Base-by-base conservation (phyloP, 2,888 invertebrate genomes). In the Heteromyza rotundicornis region DNA sequence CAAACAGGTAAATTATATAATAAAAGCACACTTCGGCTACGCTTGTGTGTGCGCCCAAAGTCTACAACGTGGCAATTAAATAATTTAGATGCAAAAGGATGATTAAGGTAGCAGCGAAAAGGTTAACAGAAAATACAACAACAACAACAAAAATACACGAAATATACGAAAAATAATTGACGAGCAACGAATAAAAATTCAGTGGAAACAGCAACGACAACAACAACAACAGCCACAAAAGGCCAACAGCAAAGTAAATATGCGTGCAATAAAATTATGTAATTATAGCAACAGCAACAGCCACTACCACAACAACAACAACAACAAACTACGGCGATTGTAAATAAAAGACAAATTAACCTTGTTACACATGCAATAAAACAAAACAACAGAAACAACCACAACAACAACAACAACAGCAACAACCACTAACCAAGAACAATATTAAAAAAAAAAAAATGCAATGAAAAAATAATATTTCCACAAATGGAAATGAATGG, bases 321-420 rank as follows among this genome's bases (percentile, higher is more conserved):
- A 51, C 51, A 50, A 58, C 19, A 17, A 50, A 44, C 17, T 20
- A 36, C 49, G 36, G 19, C 14, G 23, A 23, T 24, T 24, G n/a
- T 14, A 1, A 53, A 62, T 24, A 16, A 56, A 47, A 27, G 19
- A 35, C 24, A 53, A 74, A 74, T 74, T 74, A 73, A 74, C 74
- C 74, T 74, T 74, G 74, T 74, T 57, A 22, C 22, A 58, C 53
- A 27, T 63, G 63, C 59, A 62, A 55, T 58, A 58, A 62, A 17
- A 47, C 7, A 47, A 17, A 47, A 20, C 57, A 55, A 44, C 54
- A 44, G 17, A 12, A 50, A 54, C 12, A 35, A 56, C 5, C 47
- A 51, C 27, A 54, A 47, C 23, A 55, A 55, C 10, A 40, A 50
- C 60, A 60, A 64, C 53, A 23, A 54, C 36, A 63, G 51, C 63